Evolutionary conservation across 2,797 vertebrate genomes (phyloP).

Genomic region (Poeciliopsis gracilis): DNA sequence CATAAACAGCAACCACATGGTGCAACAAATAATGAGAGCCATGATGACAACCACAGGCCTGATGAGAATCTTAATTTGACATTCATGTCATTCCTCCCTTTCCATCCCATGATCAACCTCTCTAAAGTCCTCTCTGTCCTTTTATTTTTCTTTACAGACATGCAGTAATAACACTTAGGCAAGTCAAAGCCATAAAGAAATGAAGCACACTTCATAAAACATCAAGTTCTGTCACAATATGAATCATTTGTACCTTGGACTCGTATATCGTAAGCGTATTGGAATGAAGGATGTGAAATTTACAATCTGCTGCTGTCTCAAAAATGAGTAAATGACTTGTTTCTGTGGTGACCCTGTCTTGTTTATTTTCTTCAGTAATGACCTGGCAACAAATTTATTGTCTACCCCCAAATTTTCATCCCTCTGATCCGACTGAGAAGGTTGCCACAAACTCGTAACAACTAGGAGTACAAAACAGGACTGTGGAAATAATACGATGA

Average conservation of each 20-base stretch:
- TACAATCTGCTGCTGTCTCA: neutral
- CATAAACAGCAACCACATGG: conserved; percentile 73
- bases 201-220: neutral
- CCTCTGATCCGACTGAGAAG: neutral
- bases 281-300: neutral
- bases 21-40: conserved; percentile 68
- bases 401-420: neutral
- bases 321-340: neutral
- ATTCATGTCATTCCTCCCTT: conserved; percentile 75
- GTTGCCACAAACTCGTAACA: neutral
- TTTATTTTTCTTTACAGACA: conserved; percentile 1
- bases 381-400: neutral
- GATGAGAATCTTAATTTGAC: conserved; percentile 57
- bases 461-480: neutral
- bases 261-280: neutral
- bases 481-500: neutral
- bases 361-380: neutral
- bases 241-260: neutral
- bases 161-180: neutral
- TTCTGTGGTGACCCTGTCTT: neutral
- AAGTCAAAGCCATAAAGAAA: conserved; percentile 1
- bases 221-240: neutral
- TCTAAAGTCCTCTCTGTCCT: conserved; percentile 1
- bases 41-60: conserved; percentile 62
- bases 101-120: conserved; percentile 76